phyloP scores from a whole-genome alignment of 2,797 vertebrate species.

The Dryobates pubescens region DNA sequence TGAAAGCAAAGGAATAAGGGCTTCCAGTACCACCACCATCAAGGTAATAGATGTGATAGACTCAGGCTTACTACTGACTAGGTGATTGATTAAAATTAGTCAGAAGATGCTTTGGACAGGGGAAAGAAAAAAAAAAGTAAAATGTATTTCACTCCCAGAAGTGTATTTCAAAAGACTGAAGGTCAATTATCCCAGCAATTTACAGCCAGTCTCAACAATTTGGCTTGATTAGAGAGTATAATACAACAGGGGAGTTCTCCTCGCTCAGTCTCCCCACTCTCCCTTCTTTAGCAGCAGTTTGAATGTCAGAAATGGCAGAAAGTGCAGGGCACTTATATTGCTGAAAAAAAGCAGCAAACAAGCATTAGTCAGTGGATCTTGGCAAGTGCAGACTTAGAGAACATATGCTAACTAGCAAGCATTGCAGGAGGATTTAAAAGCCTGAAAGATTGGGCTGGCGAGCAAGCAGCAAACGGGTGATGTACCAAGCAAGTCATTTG shows the following conservation, averaged over 20 bases:
- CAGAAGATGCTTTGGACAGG: slow-evolving; percentile 38
- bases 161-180: slow-evolving; percentile 22
- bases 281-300: not conserved
- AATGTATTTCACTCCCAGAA: slow-evolving; percentile 21
- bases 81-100: slow-evolving; percentile 48
- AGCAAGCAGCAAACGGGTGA: not conserved
- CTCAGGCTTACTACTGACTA: slow-evolving; percentile 50
- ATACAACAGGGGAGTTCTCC: slow-evolving; percentile 20
- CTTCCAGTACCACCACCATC: slow-evolving; percentile 19
- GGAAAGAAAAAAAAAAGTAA: not conserved
- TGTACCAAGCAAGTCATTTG: not conserved
- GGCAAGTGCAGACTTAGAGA: not conserved
- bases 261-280: accelerated
- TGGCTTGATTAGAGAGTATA: slow-evolving; percentile 34
- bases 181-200: slow-evolving; percentile 41
- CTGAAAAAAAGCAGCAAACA: not conserved
- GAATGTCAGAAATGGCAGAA: not conserved
- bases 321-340: not conserved
- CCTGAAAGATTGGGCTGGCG: not conserved
- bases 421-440: not conserved
- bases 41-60: slow-evolving; percentile 30
- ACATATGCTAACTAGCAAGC: not conserved
- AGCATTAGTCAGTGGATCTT: not conserved
- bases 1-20: not conserved
- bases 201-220: slow-evolving; percentile 20